Evolutionary conservation across 2,797 vertebrate species (phyloP).

Genomic region (Clarias pachynema): DNA sequence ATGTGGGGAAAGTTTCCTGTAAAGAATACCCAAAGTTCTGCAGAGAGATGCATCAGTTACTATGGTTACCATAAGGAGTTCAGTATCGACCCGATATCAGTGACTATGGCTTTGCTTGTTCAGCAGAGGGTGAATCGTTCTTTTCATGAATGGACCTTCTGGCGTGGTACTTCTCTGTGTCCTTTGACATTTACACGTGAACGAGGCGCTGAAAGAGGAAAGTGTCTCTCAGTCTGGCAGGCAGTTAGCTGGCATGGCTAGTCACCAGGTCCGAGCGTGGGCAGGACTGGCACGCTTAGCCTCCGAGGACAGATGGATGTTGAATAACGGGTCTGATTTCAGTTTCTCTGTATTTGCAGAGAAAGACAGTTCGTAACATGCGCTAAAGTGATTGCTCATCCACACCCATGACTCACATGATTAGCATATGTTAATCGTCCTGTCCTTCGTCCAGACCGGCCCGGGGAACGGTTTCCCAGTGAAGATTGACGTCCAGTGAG

Average conservation of each 20-base stretch:
- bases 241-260: conserved; percentile 23
- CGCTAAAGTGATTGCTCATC: conserved; percentile 12
- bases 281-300: conserved; percentile 6
- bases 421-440: not conserved
- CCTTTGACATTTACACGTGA: conserved; percentile 21
- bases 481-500: not conserved
- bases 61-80: not conserved
- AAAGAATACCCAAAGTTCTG: not conserved
- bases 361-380: not conserved
- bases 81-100: not conserved
- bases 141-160: conserved; percentile 36
- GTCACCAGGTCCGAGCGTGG: conserved; percentile 25
- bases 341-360: conserved; percentile 20
- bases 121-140: not conserved
- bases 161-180: not conserved
- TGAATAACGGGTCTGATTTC: not conserved
- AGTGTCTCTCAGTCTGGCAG: conserved; percentile 26
- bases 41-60: not conserved
- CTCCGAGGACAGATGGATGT: conserved; percentile 22
- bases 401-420: conserved; percentile 9
- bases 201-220: conserved; percentile 18
- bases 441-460: not conserved
- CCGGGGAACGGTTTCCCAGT: not conserved
- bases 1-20: not conserved
- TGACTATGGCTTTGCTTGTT: not conserved